Conservation (phyloP, 2,888 invertebrate species). For the Elegia similella region DNA sequence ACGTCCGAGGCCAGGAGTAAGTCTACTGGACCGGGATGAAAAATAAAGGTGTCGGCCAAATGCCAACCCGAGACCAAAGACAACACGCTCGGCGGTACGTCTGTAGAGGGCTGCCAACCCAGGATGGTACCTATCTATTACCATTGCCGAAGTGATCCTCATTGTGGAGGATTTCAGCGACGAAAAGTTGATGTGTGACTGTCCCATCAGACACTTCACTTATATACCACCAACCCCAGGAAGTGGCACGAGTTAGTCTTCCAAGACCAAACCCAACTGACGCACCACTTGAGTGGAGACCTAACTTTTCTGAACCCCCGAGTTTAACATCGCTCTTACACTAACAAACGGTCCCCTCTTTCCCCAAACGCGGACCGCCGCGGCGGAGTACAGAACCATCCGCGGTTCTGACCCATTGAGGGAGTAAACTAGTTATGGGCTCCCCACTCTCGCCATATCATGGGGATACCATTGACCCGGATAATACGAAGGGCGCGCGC, state of each 20-base stretch:
- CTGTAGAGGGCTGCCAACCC: too few relatives aligned
- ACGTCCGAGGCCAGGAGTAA: too few relatives aligned
- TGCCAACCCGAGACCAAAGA: too few relatives aligned
- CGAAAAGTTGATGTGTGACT: conserved; percentile 16
- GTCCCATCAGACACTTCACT: conserved; percentile 28
- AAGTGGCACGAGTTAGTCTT: not conserved
- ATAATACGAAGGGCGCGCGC: too few relatives aligned
- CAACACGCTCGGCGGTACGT: too few relatives aligned
- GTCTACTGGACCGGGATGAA: too few relatives aligned
- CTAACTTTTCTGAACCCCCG: not conserved
- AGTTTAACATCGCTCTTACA: not conserved
- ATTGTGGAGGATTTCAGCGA: conserved; percentile 19
- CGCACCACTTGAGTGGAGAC: not conserved
- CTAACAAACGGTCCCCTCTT: not conserved
- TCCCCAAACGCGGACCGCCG: not conserved
- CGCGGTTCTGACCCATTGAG: not conserved
- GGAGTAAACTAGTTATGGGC: not conserved
- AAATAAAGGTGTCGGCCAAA: too few relatives aligned
- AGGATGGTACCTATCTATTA: too few relatives aligned
- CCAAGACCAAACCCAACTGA: not conserved
- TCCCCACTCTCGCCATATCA: not conserved
- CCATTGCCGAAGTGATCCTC: too few relatives aligned
- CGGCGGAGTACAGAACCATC: not conserved
- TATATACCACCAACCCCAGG: not conserved
- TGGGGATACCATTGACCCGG: not conserved